These are phyloP conservation scores for Paradisaea rubra DNA, from an alignment of 2,113 vertebrate genomes.

Conservation along the genomic window DNA sequence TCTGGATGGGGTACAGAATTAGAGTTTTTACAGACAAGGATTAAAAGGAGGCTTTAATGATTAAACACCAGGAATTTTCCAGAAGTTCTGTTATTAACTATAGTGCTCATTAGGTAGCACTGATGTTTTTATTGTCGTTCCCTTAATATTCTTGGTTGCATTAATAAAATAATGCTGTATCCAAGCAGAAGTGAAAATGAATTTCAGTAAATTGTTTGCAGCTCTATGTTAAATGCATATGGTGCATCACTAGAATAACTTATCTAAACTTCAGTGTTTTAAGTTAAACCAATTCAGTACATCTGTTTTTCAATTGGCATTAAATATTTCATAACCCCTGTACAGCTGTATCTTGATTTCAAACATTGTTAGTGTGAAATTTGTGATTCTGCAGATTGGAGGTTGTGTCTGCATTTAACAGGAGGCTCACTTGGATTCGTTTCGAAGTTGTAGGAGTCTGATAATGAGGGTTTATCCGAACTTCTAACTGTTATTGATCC, in stretches of 20 bases:
- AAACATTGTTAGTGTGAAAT: background rate
- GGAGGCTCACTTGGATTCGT: rapidly evolving
- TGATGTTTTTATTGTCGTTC: background rate
- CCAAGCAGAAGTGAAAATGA: background rate
- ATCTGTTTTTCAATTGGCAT: background rate
- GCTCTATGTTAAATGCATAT: background rate
- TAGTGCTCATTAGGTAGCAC: background rate
- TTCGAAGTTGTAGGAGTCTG: background rate
- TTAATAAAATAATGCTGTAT: background rate
- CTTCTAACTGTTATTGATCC: background rate
- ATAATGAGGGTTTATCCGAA: background rate
- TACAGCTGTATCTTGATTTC: background rate
- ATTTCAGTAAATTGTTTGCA: background rate
- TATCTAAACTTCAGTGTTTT: background rate
- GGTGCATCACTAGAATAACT: background rate
- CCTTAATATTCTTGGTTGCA: background rate
- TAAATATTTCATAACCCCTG: background rate
- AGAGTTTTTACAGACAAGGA: background rate
- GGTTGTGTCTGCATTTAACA: background rate
- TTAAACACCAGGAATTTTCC: background rate
- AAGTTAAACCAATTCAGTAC: background rate
- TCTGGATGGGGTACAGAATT: background rate
- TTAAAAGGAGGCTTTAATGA: background rate
- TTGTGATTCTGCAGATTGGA: background rate
- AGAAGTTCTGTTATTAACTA: background rate